phyloP scores from a whole-genome alignment of 2,888 invertebrate genomes.

The Calameuta idolon region DNA sequence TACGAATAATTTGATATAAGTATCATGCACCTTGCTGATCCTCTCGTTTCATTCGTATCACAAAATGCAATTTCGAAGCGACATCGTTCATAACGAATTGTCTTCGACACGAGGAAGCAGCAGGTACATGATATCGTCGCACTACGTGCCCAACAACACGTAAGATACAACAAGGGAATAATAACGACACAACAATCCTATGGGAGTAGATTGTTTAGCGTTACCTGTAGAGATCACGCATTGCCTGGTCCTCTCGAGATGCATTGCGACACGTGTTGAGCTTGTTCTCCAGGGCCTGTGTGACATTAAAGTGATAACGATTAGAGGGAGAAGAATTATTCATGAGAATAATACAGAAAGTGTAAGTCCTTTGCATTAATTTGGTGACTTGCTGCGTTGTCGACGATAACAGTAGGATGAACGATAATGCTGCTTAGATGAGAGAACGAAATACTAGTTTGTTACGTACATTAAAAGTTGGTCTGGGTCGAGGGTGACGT shows the following conservation, averaged over 20 bases:
- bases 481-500: neutral
- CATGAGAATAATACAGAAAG: neutral
- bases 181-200: constrained; percentile 37
- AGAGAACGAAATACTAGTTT: neutral
- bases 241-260: constrained; percentile 63
- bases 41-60: neutral
- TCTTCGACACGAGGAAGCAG: constrained; percentile 1
- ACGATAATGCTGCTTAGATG: neutral
- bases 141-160: constrained; percentile 21
- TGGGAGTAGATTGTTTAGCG: constrained; percentile 41
- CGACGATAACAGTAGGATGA: neutral
- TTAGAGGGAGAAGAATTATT: neutral
- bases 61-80: neutral
- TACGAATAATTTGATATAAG: constrained; percentile 27
- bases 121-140: constrained; percentile 34
- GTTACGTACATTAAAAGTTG: neutral
- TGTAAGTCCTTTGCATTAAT: neutral
- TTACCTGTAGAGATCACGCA: constrained; percentile 66
- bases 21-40: constrained; percentile 26
- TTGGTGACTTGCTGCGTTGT: neutral
- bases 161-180: constrained; percentile 29
- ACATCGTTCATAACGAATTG: neutral
- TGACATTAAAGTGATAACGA: constrained; percentile 21
- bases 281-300: constrained; percentile 64
- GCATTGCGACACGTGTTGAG: constrained; percentile 63